Evolutionary conservation across 2,797 vertebrate genomes (phyloP).

Genomic region (Catamblyrhynchus diadema): DNA sequence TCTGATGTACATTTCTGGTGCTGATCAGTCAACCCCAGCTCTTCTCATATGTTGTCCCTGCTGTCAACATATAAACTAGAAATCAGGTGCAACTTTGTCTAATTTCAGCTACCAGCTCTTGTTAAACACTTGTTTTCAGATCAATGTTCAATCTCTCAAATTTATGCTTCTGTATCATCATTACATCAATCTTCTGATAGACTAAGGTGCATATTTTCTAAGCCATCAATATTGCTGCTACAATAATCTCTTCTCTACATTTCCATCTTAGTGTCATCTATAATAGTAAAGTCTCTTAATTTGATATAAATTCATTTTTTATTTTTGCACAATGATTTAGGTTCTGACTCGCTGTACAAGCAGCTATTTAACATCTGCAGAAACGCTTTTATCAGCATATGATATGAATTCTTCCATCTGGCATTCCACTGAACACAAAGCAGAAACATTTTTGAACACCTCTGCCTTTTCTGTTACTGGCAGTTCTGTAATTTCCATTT

Average conservation of each 20-base stretch:
- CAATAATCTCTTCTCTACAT: neutral
- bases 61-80: neutral
- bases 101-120: neutral
- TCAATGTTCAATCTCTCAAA: neutral
- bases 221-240: neutral
- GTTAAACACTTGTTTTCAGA: neutral
- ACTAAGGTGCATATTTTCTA: neutral
- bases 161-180: neutral
- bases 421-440: neutral
- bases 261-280: neutral
- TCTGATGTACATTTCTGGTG: neutral
- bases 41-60: rapidly evolving
- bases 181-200: neutral
- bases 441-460: neutral
- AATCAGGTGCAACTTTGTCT: neutral
- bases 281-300: neutral
- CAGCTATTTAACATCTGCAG: neutral
- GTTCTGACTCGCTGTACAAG: neutral
- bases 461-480: neutral
- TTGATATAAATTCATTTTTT: neutral
- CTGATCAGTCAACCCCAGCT: neutral
- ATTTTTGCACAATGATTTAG: neutral
- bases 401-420: neutral
- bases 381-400: neutral
- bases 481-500: neutral